phyloP scores from a whole-genome alignment of 2,888 invertebrate species.

The Camponotus fellah region DNA sequence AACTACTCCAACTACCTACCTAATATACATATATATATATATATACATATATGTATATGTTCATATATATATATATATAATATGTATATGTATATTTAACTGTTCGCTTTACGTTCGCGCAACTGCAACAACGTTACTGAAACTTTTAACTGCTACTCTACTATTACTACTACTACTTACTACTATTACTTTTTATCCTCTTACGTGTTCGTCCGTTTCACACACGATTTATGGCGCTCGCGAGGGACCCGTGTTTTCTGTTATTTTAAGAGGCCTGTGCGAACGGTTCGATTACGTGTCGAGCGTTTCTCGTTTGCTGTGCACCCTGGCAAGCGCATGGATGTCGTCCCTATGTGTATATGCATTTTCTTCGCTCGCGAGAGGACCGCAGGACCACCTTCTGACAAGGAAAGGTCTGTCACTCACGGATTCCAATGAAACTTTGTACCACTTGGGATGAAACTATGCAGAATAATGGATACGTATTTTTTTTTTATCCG shows the following conservation, averaged over 20 bases:
- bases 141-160: constrained; percentile 82
- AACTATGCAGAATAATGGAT: too few species aligned
- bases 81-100: constrained; percentile 73
- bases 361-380: neutral
- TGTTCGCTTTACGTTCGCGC: constrained; percentile 83
- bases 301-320: neutral
- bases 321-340: neutral
- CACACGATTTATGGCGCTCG: constrained; percentile 62
- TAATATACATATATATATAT: constrained; percentile 18
- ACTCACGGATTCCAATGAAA: too few species aligned
- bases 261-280: constrained; percentile 79
- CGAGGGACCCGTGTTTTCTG: constrained; percentile 66
- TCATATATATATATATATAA: constrained; percentile 10
- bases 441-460: too few species aligned
- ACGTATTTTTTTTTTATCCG: too few species aligned
- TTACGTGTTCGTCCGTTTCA: constrained; percentile 75
- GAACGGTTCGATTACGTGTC: constrained; percentile 75
- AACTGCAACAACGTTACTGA: constrained; percentile 83
- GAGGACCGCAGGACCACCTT: neutral
- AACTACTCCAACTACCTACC: constrained; percentile 85
- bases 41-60: neutral
- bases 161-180: constrained; percentile 59
- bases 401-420: too few species aligned
- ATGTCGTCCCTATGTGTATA: neutral
- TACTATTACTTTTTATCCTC: constrained; percentile 69